These are phyloP conservation scores for Cydia splendana DNA, from an alignment of 1,140 invertebrate genomes.

Conservation along the genomic window DNA sequence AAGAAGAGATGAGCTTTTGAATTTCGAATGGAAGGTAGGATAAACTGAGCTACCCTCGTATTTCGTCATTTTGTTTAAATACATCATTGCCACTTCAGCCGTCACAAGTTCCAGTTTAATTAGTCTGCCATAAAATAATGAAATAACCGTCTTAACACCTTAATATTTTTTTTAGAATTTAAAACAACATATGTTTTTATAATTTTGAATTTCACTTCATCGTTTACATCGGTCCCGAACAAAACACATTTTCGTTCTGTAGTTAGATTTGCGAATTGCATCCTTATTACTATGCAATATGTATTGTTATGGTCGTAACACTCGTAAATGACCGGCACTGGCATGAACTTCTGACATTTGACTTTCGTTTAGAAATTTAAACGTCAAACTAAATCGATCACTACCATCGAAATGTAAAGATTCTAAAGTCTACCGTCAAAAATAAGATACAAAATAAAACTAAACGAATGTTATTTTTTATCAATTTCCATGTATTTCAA, in stretches of 20 bases:
- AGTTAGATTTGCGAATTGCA: background rate
- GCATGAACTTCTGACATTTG: slow-evolving; percentile 5
- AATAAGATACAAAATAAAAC: too few species aligned
- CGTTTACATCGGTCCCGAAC: background rate
- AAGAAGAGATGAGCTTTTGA: slow-evolving; percentile 37
- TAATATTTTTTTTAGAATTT: background rate
- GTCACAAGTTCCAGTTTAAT: background rate
- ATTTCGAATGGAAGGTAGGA: slow-evolving; percentile 36
- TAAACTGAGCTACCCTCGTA: slow-evolving; percentile 25
- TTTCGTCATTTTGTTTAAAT: slow-evolving; percentile 6
- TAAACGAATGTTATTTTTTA: too few species aligned
- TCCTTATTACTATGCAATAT: background rate
- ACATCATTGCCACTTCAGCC: background rate
- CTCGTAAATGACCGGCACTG: background rate
- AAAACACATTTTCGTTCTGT: background rate
- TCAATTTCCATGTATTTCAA: background rate
- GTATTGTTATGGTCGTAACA: background rate
- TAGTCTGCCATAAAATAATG: background rate
- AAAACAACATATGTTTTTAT: background rate
- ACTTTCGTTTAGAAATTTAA: slow-evolving; percentile 18
- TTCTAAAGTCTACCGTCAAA: background rate
- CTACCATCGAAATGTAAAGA: background rate
- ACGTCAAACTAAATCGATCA: background rate
- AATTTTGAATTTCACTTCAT: background rate
- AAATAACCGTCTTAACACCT: background rate